A percentile compares a stretch with the other conserved stretches of the same genome.
Evolutionary conservation across 2,888 invertebrate genomes (phyloP).

Genomic region (Chalcosyrphus nemorum): DNA sequence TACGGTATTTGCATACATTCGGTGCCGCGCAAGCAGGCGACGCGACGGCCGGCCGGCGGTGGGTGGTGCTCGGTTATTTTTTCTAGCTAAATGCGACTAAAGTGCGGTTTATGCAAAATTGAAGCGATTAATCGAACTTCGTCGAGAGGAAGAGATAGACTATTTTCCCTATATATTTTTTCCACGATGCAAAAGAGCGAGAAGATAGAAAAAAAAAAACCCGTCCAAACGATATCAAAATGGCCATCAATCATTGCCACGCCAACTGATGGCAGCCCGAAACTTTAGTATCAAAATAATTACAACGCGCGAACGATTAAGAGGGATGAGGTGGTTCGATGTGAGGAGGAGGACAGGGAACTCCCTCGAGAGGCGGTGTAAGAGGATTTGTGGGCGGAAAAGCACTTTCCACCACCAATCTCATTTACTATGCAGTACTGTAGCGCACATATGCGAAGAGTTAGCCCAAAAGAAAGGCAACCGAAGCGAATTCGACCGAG

Average conservation of each 20-base stretch:
- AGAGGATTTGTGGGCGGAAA: slow-evolving; percentile 17
- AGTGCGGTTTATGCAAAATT: slow-evolving; percentile 69
- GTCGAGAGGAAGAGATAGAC: background rate
- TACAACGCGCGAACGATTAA: slow-evolving; percentile 65
- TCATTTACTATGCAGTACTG: slow-evolving; percentile 57
- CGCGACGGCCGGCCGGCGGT: no score
- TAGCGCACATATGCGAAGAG: background rate
- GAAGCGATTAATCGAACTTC: slow-evolving; percentile 65
- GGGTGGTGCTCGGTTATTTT: slow-evolving; percentile 2
- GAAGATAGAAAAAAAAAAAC: no score
- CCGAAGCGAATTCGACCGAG: slow-evolving; percentile 38
- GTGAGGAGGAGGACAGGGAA: background rate
- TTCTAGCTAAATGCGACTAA: slow-evolving; percentile 36
- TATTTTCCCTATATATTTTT: slow-evolving; percentile 11
- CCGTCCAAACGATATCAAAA: slow-evolving; percentile 65
- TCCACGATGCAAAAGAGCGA: slow-evolving; percentile 25
- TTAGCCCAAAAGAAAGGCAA: slow-evolving; percentile 41
- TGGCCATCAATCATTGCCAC: slow-evolving; percentile 71
- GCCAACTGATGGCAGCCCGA: slow-evolving; percentile 63
- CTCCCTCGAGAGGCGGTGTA: background rate
- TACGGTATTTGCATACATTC: slow-evolving; percentile 54
- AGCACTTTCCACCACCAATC: slow-evolving; percentile 32
- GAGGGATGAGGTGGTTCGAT: background rate
- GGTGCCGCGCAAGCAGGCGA: no score
- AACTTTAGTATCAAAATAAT: slow-evolving; percentile 71